Conservation (phyloP, 2,888 invertebrate species). For the Drosophila anceps region DNA sequence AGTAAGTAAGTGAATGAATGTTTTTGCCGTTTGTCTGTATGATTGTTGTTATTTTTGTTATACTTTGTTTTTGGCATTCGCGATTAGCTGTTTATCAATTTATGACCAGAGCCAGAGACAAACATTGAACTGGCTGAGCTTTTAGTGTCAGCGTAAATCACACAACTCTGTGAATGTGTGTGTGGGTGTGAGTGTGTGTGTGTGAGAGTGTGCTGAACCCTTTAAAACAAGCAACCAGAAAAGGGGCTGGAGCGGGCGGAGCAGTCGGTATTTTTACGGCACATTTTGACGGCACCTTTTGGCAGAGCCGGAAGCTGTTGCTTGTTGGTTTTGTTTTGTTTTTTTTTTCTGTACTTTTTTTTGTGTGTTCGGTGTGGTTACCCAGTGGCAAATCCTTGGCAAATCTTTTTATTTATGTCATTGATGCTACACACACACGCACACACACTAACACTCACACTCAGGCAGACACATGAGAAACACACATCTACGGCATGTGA, state of each 20-base stretch:
- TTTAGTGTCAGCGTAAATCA: conserved; percentile 66
- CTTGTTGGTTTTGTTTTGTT: conserved; percentile 15
- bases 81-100: conserved; percentile 71
- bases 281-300: conserved; percentile 68
- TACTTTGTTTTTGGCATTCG: conserved; percentile 33
- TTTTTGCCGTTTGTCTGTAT: conserved; percentile 6
- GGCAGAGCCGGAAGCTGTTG: conserved; percentile 53
- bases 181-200: neutral
- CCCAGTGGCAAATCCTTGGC: conserved; percentile 80
- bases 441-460: conserved; percentile 26
- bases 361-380: conserved; percentile 52
- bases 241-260: neutral
- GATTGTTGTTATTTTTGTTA: neutral
- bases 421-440: conserved; percentile 61
- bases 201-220: conserved; percentile 23
- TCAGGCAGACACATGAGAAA: conserved; percentile 25
- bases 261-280: conserved; percentile 53
- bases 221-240: conserved; percentile 23
- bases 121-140: conserved; percentile 60
- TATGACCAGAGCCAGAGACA: conserved; percentile 49
- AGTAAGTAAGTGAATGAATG: conserved; percentile 35
- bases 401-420: conserved; percentile 84
- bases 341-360: conserved; percentile 13
- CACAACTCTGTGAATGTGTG: conserved; percentile 23
- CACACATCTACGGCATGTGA: conserved; percentile 36